These are phyloP conservation scores for Tenthredo scrophulariae DNA, from an alignment of 2,888 invertebrate species.

Conservation along the genomic window DNA sequence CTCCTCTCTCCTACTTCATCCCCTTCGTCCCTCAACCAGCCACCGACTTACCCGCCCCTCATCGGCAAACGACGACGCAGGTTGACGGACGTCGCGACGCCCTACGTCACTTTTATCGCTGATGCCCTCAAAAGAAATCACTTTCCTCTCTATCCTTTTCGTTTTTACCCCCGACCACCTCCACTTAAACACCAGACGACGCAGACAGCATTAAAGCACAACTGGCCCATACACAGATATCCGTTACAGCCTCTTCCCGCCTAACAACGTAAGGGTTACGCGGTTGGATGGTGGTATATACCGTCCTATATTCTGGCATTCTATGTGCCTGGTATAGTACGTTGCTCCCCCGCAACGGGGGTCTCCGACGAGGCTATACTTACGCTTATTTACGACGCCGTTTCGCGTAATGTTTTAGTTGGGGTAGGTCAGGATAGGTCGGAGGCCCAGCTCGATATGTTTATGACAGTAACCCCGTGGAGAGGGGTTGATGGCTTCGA, in stretches of 20 bases:
- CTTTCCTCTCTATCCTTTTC: conserved; percentile 30
- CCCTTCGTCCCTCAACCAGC: neutral
- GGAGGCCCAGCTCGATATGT: conserved; percentile 69
- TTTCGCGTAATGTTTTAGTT: conserved; percentile 74
- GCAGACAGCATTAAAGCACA: conserved; percentile 21
- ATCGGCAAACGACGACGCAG: conserved; percentile 63
- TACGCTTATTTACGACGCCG: conserved; percentile 76
- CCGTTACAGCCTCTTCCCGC: neutral
- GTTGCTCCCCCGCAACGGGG: conserved; percentile 36
- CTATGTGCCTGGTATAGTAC: conserved; percentile 13
- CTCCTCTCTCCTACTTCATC: conserved; percentile 30
- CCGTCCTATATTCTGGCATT: conserved; percentile 13
- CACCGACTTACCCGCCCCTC: conserved; percentile 27
- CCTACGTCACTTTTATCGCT: conserved; percentile 75
- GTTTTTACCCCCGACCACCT: neutral
- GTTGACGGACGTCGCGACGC: conserved; percentile 78
- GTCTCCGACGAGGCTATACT: conserved; percentile 68
- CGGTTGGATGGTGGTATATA: conserved; percentile 15
- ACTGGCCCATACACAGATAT: conserved; percentile 30
- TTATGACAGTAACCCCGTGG: conserved; percentile 69
- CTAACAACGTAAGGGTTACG: conserved; percentile 18
- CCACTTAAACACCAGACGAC: neutral
- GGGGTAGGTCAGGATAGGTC: conserved; percentile 71
- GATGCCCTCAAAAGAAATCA: conserved; percentile 63
- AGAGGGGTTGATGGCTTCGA: conserved; percentile 65